Percentiles rank a stretch among this genome's conserved stretches.
Conservation (phyloP, 2,113 vertebrate genomes). For the Patagioenas fasciata region DNA sequence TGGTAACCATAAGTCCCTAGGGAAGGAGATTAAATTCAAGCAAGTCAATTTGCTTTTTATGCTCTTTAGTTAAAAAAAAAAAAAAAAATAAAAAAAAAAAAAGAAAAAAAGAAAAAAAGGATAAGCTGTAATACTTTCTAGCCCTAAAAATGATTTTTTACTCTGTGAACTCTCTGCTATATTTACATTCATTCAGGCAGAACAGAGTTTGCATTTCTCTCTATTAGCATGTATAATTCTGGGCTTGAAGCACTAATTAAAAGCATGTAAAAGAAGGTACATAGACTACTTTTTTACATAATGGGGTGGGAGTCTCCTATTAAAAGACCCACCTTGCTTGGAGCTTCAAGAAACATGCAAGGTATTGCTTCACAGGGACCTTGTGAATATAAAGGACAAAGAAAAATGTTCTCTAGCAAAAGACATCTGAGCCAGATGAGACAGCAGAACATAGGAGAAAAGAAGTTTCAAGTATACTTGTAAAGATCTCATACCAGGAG, state of each 20-base stretch:
- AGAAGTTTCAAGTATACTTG: not conserved
- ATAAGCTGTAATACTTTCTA: not conserved
- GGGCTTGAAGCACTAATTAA: not conserved
- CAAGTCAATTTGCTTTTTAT: not conserved
- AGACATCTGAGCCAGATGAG: not conserved
- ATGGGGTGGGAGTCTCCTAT: not conserved
- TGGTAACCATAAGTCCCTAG: not conserved
- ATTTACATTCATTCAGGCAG: not conserved
- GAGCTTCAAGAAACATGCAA: not conserved
- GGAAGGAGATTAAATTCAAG: not conserved
- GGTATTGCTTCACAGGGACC: not conserved
- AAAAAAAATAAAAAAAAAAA: not conserved
- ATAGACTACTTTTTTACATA: not conserved
- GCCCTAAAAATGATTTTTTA: not conserved
- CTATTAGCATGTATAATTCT: not conserved
- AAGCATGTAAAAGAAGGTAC: not conserved
- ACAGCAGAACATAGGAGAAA: not conserved
- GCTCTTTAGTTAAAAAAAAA: not conserved
- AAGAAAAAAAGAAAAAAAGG: not conserved
- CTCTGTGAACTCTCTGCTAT: not conserved
- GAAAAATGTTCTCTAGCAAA: not conserved
- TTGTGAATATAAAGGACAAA: not conserved
- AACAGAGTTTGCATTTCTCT: not conserved
- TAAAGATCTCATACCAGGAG: not conserved
- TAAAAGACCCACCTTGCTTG: not conserved